Percentiles rank a stretch among this genome's conserved stretches.
These are phyloP conservation scores for Leptoteleia sp. DNA, from an alignment of 1,140 invertebrate genomes.

Conservation along the genomic window DNA sequence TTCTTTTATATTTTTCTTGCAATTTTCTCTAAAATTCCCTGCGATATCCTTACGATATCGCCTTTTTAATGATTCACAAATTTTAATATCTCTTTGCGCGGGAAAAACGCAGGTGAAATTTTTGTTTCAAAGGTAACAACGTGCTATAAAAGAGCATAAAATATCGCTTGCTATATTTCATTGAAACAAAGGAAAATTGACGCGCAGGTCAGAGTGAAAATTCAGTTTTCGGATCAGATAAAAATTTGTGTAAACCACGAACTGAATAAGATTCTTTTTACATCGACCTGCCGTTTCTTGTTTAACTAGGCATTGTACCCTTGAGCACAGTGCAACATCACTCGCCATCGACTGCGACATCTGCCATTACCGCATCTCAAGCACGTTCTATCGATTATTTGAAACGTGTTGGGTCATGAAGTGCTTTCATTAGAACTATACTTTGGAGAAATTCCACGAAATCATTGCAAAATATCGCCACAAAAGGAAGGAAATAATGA, in stretches of 20 bases:
- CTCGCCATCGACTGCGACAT: constrained; percentile 42
- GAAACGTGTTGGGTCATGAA: constrained; percentile 56
- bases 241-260: neutral
- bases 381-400: constrained; percentile 63
- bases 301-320: constrained; percentile 39
- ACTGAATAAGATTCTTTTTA: constrained; percentile 26
- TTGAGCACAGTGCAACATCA: constrained; percentile 43
- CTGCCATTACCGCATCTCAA: constrained; percentile 61
- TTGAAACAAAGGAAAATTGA: too few species aligned
- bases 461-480: constrained; percentile 2
- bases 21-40: too few species aligned
- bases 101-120: too few species aligned
- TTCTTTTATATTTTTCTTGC: too few species aligned
- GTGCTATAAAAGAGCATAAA: too few species aligned
- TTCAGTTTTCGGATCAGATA: neutral
- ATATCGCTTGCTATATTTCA: too few species aligned
- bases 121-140: too few species aligned
- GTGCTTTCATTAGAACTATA: constrained; percentile 43
- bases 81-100: too few species aligned
- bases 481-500: too few species aligned
- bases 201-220: neutral
- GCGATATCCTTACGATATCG: too few species aligned
- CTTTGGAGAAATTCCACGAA: constrained; percentile 15
- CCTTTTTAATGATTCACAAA: too few species aligned
- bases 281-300: constrained; percentile 46